Evolutionary conservation across 2,888 invertebrate genomes (phyloP).

Genomic region (Drosophila colorata): DNA sequence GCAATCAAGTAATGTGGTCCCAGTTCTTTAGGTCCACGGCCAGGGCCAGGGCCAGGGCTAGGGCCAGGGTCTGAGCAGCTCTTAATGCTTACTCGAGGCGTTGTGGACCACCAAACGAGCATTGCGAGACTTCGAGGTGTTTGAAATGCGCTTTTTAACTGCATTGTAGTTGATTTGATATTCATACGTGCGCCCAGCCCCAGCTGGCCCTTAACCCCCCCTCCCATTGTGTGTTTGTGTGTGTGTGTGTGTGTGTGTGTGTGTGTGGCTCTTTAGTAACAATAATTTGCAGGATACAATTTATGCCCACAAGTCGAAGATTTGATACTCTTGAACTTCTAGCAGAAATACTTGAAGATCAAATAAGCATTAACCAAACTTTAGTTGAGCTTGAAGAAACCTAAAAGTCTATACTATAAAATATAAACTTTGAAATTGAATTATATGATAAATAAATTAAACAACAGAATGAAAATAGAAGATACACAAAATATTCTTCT

Average conservation of each 20-base stretch:
- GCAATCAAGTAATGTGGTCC: constrained; percentile 71
- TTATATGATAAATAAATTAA: too few species aligned
- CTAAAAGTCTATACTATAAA: background rate
- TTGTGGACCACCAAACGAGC: constrained; percentile 77
- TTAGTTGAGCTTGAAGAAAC: too few species aligned
- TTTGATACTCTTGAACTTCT: constrained; percentile 19
- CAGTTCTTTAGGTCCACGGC: constrained; percentile 23
- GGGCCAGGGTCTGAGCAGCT: constrained; percentile 28
- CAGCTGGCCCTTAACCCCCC: background rate
- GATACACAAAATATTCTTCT: too few species aligned
- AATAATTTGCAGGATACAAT: constrained; percentile 25
- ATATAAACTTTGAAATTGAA: too few species aligned
- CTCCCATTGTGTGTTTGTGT: constrained; percentile 4
- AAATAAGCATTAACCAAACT: too few species aligned
- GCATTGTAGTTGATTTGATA: constrained; percentile 78
- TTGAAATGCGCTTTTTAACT: constrained; percentile 77
- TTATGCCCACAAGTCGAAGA: constrained; percentile 1
- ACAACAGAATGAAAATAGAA: too few species aligned
- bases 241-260: constrained; percentile 18
- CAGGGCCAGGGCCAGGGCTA: constrained; percentile 15
- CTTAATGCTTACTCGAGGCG: constrained; percentile 73
- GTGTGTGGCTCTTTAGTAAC: constrained; percentile 25
- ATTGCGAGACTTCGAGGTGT: constrained; percentile 61
- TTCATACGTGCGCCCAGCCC: constrained; percentile 60
- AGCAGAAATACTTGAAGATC: too few species aligned